Evolutionary conservation across 1,140 invertebrate species (phyloP), one percentile per base, ranked within the genome.

Genomic region (Drosophila parabipectinata): DNA sequence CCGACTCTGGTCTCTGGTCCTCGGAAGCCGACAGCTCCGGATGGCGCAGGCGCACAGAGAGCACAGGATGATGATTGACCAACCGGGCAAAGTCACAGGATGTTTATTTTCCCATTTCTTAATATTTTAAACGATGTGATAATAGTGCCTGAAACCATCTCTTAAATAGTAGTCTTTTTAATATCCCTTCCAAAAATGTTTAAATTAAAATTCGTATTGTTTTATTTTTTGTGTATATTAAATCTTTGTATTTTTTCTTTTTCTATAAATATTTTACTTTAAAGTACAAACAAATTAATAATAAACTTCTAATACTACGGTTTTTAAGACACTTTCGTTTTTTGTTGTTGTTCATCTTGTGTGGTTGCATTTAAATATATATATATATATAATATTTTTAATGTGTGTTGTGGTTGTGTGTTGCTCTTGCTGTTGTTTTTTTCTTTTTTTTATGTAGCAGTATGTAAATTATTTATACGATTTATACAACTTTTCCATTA

Each of bases 291-390:
- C 82, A 87, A 87, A 87, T 82, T 87, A 88, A 87, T 87, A 87
- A 87, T 87, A 88, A 88, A 88, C 76, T 88, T 88, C 83, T 88
- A 88, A 88, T 88, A 88, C 83, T 88, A 88, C 79, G 84, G 62
- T 88, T 88, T 88, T 87, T 88, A 88, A 88, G 83, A 88, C 83
- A 88, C 83, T 88, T 88, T 88, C 79, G 83, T 88, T 88, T 87
- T 87, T 85, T 85, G 75, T 82, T 83, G 80, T 87, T 84, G 82
- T 74, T 87, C 81, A 87, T 85, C 83, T 85, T 85, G 83, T 85
- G 81, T 85, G 82, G 80, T 68, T 66, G 60, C 45, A 61, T 64
- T 62, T 84, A 77, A 77, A 79, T 66, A 73, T 88, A 79, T 80
- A 71, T 73, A 81, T 78, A 76, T 61, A 56, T 66, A 66, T 55